Base-by-base conservation (phyloP, 2,888 invertebrate genomes). In the Hydriomena furcata region DNA sequence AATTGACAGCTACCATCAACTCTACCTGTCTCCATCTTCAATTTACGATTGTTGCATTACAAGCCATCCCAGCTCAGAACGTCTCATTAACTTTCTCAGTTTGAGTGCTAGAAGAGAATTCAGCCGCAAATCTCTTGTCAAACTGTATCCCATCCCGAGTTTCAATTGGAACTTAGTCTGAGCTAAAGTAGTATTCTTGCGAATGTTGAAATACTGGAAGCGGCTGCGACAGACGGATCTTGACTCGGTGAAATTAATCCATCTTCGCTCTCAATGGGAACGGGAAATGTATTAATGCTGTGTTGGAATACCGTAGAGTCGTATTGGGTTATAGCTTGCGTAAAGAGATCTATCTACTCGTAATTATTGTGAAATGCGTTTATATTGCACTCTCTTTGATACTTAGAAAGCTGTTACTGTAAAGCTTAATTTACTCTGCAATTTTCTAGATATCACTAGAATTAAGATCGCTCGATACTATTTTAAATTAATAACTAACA, bases 231-330 rank as follows among this genome's bases (percentile, higher is more conserved):
- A 73, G 79, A 71, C 74, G 78, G 77, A 80, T 84, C 84, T 78
- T 77, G 82, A 77, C 80, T 83, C 66, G 73, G 60, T 75, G 79
- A 79, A 85, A 86, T 89, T 89, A 88, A 88, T 88, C 82, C 81
- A 82, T 85, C 84, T 80, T 74, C 72, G 66, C 71, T 69, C 64
- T 76, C 76, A 78, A 76, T 76, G 66, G 74, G 46, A 59, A 53
- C 61, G 55, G 62, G 70, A 73, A 77, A 73, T 77, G 67, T 76
- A 84, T 79, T 80, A 80, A 78, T 73, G 71, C 66, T 51, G 68
- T 61, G 38, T 30, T 53, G 41, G 52, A 52, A 17, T 42, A 31
- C 25, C 46, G 52, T 40, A 34, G 28, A 44, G 23, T 38, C 47
- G 41, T 49, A 44, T 54, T 30, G 34, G 38, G 38, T 27, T 46